phyloP scores from a whole-genome alignment of 1,140 invertebrate genomes.

The Ladona fulva region DNA sequence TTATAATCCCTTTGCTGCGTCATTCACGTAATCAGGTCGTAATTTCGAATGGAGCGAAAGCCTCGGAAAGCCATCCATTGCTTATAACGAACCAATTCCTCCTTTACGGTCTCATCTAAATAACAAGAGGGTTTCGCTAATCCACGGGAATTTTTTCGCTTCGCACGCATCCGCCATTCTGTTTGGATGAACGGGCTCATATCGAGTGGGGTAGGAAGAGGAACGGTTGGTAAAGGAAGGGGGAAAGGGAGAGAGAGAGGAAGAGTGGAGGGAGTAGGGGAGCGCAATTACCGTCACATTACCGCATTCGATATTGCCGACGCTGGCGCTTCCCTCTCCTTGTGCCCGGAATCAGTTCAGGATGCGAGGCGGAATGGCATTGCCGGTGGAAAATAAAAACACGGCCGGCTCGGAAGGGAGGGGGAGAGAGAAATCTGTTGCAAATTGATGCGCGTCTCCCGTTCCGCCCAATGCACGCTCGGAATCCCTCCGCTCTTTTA shows the following conservation, averaged over 20 bases:
- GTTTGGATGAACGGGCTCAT: too few relatives aligned
- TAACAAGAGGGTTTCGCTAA: too few relatives aligned
- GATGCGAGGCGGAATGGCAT: slow-evolving; percentile 11
- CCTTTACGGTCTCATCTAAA: too few relatives aligned
- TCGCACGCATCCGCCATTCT: too few relatives aligned
- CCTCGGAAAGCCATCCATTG: too few relatives aligned
- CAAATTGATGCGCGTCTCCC: background rate
- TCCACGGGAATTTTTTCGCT: too few relatives aligned
- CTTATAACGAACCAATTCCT: too few relatives aligned
- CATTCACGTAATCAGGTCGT: too few relatives aligned
- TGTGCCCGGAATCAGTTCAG: slow-evolving; percentile 24
- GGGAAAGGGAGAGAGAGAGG: background rate
- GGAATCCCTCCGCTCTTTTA: background rate
- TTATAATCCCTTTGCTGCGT: too few relatives aligned
- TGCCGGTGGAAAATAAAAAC: background rate
- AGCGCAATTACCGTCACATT: slow-evolving; percentile 16
- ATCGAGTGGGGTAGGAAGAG: too few relatives aligned
- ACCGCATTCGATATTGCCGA: slow-evolving; percentile 19
- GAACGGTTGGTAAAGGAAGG: too few relatives aligned
- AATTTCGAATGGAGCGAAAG: too few relatives aligned
- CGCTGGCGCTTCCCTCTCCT: slow-evolving; percentile 22
- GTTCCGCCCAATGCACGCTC: background rate
- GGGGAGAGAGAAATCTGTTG: background rate
- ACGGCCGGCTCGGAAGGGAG: background rate
- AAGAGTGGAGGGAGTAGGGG: background rate